These are phyloP conservation scores for Proales similis DNA, from an alignment of 1,140 invertebrate species.

Conservation along the genomic window DNA sequence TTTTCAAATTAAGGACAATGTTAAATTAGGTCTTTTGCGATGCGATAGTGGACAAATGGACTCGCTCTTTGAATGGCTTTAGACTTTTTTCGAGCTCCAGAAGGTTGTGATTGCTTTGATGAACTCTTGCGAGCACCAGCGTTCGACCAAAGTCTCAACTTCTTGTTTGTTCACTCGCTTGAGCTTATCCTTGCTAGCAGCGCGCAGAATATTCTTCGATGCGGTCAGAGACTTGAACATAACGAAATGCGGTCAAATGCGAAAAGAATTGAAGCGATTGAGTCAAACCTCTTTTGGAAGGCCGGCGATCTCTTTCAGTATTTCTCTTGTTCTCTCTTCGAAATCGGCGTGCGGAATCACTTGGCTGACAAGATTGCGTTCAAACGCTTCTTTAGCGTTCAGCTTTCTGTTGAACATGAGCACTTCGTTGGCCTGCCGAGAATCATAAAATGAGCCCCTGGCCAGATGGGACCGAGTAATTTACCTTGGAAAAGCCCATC, in stretches of 20 bases:
- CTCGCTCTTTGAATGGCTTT: too few species aligned
- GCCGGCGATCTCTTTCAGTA: conserved; percentile 41
- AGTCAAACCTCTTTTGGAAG: conserved; percentile 42
- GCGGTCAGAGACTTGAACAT: conserved; percentile 56
- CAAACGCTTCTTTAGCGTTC: conserved; percentile 64
- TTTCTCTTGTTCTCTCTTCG: conserved; percentile 42
- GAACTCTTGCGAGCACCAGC: conserved; percentile 61
- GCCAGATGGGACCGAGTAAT: conserved; percentile 41
- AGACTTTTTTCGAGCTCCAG: conserved; percentile 22
- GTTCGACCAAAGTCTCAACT: conserved; percentile 56
- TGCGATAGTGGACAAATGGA: too few species aligned
- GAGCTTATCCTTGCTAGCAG: conserved; percentile 52
- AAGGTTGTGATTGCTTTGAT: conserved; percentile 57
- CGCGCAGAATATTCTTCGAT: conserved; percentile 57
- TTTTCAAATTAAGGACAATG: too few species aligned
- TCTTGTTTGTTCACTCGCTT: conserved; percentile 58
- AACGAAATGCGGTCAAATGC: too few species aligned
- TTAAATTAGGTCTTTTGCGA: too few species aligned
- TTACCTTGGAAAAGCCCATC: conserved; percentile 35
- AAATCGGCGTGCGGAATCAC: conserved; percentile 60
- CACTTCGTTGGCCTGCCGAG: conserved; percentile 65
- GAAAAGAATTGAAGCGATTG: background rate
- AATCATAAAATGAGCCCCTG: conserved; percentile 14
- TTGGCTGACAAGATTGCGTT: conserved; percentile 65
- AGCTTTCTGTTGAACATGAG: conserved; percentile 72